Evolutionary conservation across 2,113 vertebrate species (phyloP), one percentile per base, ranked within the genome.

Genomic region (Pseudorhombus dupliciocellatus): DNA sequence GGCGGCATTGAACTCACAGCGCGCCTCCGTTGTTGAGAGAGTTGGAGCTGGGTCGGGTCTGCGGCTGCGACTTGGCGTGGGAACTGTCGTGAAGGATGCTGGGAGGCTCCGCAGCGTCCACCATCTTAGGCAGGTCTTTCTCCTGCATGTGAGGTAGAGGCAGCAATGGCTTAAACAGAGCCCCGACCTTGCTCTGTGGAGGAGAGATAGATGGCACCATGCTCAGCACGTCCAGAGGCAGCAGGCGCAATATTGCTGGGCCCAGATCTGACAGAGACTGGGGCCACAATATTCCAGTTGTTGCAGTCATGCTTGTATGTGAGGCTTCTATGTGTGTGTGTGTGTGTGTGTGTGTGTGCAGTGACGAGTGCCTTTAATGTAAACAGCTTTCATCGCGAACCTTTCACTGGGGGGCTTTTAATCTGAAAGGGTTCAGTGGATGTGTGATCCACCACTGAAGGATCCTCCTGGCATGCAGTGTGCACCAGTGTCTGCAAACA

Each of bases 11-110:
- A 70, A 96, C 97, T 96, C 92, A 98, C 97, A 95, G 1, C 0
- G 95, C 85, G 5, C 95, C 94, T 0, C 97, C 96, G 0, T 98
- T 97, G 95, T 96, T 97, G 80, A 98, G 94, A 0, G 96, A 95
- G 30, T 93, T 92, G 0, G 94, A 93, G 81, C 94, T 95, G 64
- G 96, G 95, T 83, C 73, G 92, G 91, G 80, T 80, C 93, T 93
- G 77, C n/a, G 64, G 70, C 53, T 93, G 93, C 12, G 93, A 93
- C 21, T 94, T 90, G 0, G 93, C 91, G 57, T 92, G 92, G 72
- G 94, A 93, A 80, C 64, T 93, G 90, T 74, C 65, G 92, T 94
- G 88, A 64, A 77, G 66, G 25, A 94, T 93, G 21, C 95, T 93
- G 81, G 95, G 95, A 0, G 92, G 94, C 26, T 93, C 93, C 5